A percentile compares a stretch with the other conserved stretches of the same genome.
Conservation (phyloP, 2,113 vertebrate species). For the Ictidomys tridecemlineatus region DNA sequence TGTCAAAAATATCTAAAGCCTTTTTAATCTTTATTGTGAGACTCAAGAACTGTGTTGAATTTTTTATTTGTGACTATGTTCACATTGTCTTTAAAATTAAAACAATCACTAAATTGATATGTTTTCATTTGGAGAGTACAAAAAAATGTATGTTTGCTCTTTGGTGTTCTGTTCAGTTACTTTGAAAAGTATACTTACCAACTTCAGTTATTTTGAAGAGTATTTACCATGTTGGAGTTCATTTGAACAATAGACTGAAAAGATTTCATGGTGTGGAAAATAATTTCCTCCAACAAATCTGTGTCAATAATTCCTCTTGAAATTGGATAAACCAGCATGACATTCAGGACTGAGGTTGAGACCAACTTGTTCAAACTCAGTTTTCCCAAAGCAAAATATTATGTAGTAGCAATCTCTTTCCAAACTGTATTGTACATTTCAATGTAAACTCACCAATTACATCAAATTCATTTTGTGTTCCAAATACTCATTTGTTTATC, state of each 20-base stretch:
- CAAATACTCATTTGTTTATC: not conserved
- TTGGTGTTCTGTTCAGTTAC: constrained; percentile 53
- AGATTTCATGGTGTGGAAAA: constrained; percentile 58
- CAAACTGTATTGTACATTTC: not conserved
- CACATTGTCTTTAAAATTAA: constrained; percentile 67
- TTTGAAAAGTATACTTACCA: constrained; percentile 62
- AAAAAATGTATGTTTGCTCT: constrained; percentile 70
- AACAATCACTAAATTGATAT: constrained; percentile 27
- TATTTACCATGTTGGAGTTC: constrained; percentile 65
- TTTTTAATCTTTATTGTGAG: not conserved
- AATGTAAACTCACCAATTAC: constrained; percentile 70
- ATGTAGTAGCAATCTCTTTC: constrained; percentile 58
- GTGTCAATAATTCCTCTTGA: constrained; percentile 68
- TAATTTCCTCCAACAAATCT: constrained; percentile 67
- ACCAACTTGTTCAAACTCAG: constrained; percentile 61
- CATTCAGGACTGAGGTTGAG: constrained; percentile 43
- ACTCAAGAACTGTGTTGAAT: constrained; percentile 8
- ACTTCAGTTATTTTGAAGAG: constrained; percentile 67
- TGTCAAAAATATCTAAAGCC: constrained; percentile 32
- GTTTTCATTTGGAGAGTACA: constrained; percentile 63
- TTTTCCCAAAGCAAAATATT: constrained; percentile 74
- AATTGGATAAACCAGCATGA: constrained; percentile 76
- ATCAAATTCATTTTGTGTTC: constrained; percentile 25
- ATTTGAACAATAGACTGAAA: constrained; percentile 64
- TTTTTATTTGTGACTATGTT: constrained; percentile 61